Evolutionary conservation across 2,797 vertebrate species (phyloP), one percentile per base, ranked within the genome.

Genomic region (Chiloscyllium punctatum): DNA sequence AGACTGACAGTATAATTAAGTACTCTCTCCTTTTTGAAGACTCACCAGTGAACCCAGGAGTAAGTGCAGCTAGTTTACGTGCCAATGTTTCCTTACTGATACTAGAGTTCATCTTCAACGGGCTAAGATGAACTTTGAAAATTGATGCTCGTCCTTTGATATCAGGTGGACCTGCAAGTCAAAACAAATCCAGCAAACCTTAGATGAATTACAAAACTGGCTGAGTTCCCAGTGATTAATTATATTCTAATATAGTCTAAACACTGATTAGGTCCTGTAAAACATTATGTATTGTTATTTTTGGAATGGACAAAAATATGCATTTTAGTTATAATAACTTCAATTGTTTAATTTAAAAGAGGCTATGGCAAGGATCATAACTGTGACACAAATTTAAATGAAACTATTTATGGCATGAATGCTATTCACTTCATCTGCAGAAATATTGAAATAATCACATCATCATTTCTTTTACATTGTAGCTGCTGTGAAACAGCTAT

Each of bases 121-220:
- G 98, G 13, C 96, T 96, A 79, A 98, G 96, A 96, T 98, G 98
- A 68, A 98, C 98, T 96, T 97, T 98, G 96, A 98, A 98, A 96
- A 98, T 98, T 94, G 98, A 98, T 0, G 98, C 98, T 95, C 98
- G 96, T 95, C 98, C 98, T 96, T 98, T 98, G 96, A 98, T 98
- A 96, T 98, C 98, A 4, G 98, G 98, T 57, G 98, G 97, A 51
- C 98, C 98, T 98, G 96, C 95, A 57, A 7, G 5, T 21, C 71
- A 95, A 42, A 94, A 94, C 48, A 94, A 27, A 51, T 27, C 27
- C 13, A 57, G 90, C 71, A 51, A 74, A 57, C 30, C 95, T 95
- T 53, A 74, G 48, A 33, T 53, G 33, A 94, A 95, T 53, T 53
- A 95, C 27, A 53, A 95, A 25, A 23, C n/a, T 92, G 62, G 90